These are phyloP conservation scores for Palythoa grandis DNA, from an alignment of 92 coral and sea anemone genomes.

Conservation along the genomic window DNA sequence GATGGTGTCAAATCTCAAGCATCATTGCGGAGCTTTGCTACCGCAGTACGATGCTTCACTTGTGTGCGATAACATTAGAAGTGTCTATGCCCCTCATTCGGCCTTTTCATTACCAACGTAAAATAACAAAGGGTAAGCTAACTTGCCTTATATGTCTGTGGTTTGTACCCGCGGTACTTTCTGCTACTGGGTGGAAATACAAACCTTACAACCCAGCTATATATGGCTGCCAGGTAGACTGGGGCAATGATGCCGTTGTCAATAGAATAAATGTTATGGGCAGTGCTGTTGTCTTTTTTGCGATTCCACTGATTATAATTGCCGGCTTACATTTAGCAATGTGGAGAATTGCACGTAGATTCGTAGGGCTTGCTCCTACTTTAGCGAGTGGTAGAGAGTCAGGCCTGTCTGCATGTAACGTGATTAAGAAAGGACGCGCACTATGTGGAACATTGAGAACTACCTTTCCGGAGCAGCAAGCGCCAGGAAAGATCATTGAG, in stretches of 20 bases:
- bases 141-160: conserved; percentile 8
- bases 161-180: conserved; percentile 6
- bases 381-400: background rate
- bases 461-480: no score
- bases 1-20: conserved; percentile 22
- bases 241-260: conserved; percentile 5
- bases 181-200: conserved; percentile 13
- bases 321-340: conserved; percentile 3
- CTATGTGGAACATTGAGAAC: background rate
- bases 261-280: background rate
- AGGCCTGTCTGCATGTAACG: background rate
- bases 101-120: conserved; percentile 15
- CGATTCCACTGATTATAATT: conserved; percentile 13
- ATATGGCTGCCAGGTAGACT: conserved; percentile 4
- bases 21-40: conserved; percentile 15
- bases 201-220: conserved; percentile 13
- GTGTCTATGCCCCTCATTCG: conserved; percentile 9
- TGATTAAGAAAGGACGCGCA: background rate
- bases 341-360: conserved; percentile 18
- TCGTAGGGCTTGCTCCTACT: background rate
- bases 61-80: conserved; percentile 22
- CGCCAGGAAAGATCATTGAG: background rate
- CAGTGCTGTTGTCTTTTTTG: background rate
- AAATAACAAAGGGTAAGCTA: conserved; percentile 5
- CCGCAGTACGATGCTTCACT: conserved; percentile 19